Base-by-base conservation (phyloP, 2,113 vertebrate genomes). In the Boulengeromyrus knoepffleri region DNA sequence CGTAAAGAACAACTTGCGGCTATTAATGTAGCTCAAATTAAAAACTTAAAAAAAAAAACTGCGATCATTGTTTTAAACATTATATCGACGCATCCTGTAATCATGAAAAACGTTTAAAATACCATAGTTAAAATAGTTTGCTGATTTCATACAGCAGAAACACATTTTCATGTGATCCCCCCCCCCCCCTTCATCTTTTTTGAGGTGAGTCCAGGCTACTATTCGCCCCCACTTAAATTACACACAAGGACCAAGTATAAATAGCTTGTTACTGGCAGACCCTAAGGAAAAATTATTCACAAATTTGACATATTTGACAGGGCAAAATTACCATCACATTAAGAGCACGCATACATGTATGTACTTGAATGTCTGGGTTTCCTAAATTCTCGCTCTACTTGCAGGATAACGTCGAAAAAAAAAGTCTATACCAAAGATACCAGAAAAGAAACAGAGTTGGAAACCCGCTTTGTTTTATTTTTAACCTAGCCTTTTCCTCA, bases 251-350 rank as follows among this genome's bases (percentile, higher is more conserved):
- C 87, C 62, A 77, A 52, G 89, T 56, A 85, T n/a, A 80, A 36
- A n/a, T 77, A 89, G 83, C 87, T 80, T 88, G 52, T 87, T 46
- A 66, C 47, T 91, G 90, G 85, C 90, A 91, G 49, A 58, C 50
- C 53, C 15, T 62, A 87, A 90, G 90, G 84, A 89, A 92, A 91
- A 91, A 89, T 39, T 17, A 83, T 89, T 58, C n/a, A 90, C 42
- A 86, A 89, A 87, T 90, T 89, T 84, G 62, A 90, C 89, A 90
- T 74, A 85, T 62, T 87, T 91, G 87, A 91, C 58, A 91, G 88
- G 87, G 85, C 87, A 87, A 31, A 91, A 91, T 84, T 89, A 84
- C 84, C 88, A 45, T 90, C 74, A 89, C 21, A 92, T 92, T 94
- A 85, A 12, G 90, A 91, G 88, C 89, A 90, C 90, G 62, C 80